Evolutionary conservation across 1,140 invertebrate species (phyloP).

Genomic region (Hypothenemus hampei): DNA sequence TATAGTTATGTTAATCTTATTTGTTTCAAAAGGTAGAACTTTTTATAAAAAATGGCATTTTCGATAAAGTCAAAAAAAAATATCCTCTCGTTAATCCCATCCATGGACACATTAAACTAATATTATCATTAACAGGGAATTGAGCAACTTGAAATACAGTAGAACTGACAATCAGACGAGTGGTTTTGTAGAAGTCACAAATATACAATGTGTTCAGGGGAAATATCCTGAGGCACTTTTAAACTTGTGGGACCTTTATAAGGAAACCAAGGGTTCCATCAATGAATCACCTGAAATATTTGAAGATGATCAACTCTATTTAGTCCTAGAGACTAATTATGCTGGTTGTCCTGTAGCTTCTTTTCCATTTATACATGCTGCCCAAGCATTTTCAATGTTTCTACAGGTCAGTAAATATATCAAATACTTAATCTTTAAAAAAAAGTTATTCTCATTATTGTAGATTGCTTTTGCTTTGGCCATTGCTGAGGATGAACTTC

Average conservation of each 20-base stretch:
- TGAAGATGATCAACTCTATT: constrained; percentile 65
- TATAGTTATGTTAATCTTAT: too few species aligned
- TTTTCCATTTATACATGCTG: constrained; percentile 66
- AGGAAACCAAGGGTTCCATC: constrained; percentile 66
- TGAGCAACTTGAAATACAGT: constrained; percentile 61
- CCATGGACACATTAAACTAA: too few species aligned
- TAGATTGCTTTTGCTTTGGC: constrained; percentile 71
- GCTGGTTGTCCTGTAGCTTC: constrained; percentile 76
- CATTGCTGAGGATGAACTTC: constrained; percentile 70
- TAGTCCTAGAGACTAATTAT: constrained; percentile 77
- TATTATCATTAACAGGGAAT: constrained; percentile 55
- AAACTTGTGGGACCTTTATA: constrained; percentile 73
- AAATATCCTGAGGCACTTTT: constrained; percentile 67
- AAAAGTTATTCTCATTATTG: background rate
- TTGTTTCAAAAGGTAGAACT: too few species aligned
- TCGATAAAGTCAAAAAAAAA: too few species aligned
- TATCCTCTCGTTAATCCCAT: too few species aligned
- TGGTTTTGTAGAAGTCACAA: constrained; percentile 66
- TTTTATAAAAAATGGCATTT: too few species aligned
- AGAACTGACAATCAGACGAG: constrained; percentile 55
- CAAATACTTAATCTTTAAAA: background rate
- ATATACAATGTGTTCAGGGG: constrained; percentile 64
- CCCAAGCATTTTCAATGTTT: constrained; percentile 62
- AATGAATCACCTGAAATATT: constrained; percentile 76
- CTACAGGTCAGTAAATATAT: constrained; percentile 56